Base-by-base conservation (phyloP, 2,113 vertebrate species). In the Nothoprocta pentlandii region DNA sequence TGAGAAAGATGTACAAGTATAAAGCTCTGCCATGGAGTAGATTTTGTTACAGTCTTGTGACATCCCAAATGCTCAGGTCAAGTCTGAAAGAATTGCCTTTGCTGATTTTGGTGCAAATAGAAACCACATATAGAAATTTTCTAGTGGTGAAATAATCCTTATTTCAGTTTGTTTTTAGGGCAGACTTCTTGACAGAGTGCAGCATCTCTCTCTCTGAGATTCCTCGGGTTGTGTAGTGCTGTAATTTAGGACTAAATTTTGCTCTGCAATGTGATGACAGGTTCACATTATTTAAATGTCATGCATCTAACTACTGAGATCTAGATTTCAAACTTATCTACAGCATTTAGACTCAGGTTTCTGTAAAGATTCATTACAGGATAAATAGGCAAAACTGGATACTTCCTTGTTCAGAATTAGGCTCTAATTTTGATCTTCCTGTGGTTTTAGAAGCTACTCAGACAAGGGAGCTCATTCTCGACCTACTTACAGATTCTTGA, bases 221-320 rank as follows among this genome's bases (percentile, higher is more conserved):
- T 36, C n/a, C 47, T 36, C 3, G n/a, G 49, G 62, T 44, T 61
- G 39, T 46, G 41, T 9, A 94, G 51, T n/a, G 53, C 56, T 12
- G 6, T 25, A 86, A 41, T 70, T 93, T 49, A 68, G 42, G 73
- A 42, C 56, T 93, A 77, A 89, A 79, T 89, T 69, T 81, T 56
- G 32, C 9, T 94, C 80, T 89, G 84, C 83, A 79, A 59, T 75
- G 80, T 76, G 91, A 89, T 96, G 89, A 92, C 92, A 94, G 80
- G 47, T 90, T 86, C 47, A 58, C 75, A 47, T 90, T 93, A 94
- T 68, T 75, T 69, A 95, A 94, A 93, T 93, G 83, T 58, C 92
- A 95, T 30, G 14, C 39, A 75, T 63, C 51, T 68, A 51, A 83
- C 14, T 54, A 34, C 88, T 71, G 73, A 88, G 77, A 93, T 90